Evolutionary conservation across 2,797 vertebrate species (phyloP).

Genomic region (Fistularia commersonii): DNA sequence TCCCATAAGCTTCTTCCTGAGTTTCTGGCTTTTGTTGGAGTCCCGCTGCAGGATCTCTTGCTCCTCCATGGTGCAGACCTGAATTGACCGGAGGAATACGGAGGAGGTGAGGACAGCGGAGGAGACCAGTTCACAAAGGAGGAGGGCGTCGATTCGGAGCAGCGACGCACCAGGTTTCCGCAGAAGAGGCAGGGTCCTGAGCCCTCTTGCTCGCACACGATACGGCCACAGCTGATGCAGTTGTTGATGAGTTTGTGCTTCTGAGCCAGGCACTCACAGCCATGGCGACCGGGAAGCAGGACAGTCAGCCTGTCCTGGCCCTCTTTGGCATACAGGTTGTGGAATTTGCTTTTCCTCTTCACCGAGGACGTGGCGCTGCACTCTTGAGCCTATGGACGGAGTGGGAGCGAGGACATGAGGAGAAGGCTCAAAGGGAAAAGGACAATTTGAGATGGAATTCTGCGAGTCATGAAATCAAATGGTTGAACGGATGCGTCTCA

Average conservation of each 20-base stretch:
- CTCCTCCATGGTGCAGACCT: conserved; percentile 97
- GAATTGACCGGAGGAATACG: conserved; percentile 4
- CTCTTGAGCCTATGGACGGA: conserved; percentile 80
- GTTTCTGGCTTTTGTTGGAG: conserved; percentile 97
- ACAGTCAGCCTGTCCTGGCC: conserved; percentile 88
- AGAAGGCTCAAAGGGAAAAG: too few relatives aligned
- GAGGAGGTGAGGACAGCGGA: neutral
- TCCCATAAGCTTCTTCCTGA: conserved; percentile 93
- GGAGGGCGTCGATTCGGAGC: neutral
- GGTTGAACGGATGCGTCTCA: conserved; percentile 36
- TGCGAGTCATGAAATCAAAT: too few relatives aligned
- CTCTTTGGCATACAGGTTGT: conserved; percentile 89
- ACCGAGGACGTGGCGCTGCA: conserved; percentile 56
- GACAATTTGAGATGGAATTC: too few relatives aligned
- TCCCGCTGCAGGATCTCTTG: conserved; percentile 91
- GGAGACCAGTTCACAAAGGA: neutral
- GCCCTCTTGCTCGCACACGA: conserved; percentile 94
- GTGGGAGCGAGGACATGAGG: too few relatives aligned
- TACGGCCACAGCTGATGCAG: conserved; percentile 92
- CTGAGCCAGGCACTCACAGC: conserved; percentile 93
- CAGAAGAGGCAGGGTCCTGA: conserved; percentile 96
- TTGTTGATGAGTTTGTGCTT: conserved; percentile 96
- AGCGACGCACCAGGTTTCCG: conserved; percentile 81
- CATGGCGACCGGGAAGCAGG: conserved; percentile 85
- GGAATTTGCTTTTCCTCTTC: conserved; percentile 91